Percentiles rank a stretch among this genome's conserved stretches.
These are phyloP conservation scores for Antedon mediterranea DNA, from an alignment of 53 echinoderm and acorn worm species.

Conservation along the genomic window DNA sequence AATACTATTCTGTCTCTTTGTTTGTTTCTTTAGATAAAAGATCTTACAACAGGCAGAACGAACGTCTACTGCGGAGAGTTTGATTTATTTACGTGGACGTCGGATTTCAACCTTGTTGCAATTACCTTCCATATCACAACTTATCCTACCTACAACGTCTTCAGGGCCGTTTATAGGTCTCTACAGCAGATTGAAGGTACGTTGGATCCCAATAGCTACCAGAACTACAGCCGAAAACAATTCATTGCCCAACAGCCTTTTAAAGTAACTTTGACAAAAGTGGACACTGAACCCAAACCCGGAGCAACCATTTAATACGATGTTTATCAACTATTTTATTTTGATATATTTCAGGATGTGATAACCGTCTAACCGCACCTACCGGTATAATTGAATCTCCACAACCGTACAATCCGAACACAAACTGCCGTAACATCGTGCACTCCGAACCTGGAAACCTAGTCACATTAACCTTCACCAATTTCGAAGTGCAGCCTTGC, in stretches of 20 bases:
- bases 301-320: no score
- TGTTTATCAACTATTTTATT: background rate
- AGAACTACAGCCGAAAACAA: no score
- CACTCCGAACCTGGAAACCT: slow-evolving; percentile 10
- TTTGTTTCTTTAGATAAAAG: no score
- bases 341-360: slow-evolving; percentile 4
- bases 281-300: background rate
- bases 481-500: no score
- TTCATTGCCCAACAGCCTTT: no score
- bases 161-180: slow-evolving; percentile 31
- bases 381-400: slow-evolving; percentile 10
- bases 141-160: slow-evolving; percentile 20
- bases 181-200: slow-evolving; percentile 23
- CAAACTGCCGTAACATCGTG: slow-evolving; percentile 7
- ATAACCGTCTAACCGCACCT: slow-evolving; percentile 3
- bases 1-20: no score
- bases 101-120: slow-evolving; percentile 27
- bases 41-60: slow-evolving; percentile 18
- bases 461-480: slow-evolving; percentile 14
- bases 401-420: slow-evolving; percentile 2
- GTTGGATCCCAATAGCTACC: background rate
- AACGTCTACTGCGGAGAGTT: slow-evolving; percentile 30
- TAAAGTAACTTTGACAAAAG: no score
- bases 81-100: slow-evolving; percentile 40
- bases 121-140: slow-evolving; percentile 29